Conservation (phyloP, 2,113 vertebrate genomes). For the Tympanuchus pallidicinctus region DNA sequence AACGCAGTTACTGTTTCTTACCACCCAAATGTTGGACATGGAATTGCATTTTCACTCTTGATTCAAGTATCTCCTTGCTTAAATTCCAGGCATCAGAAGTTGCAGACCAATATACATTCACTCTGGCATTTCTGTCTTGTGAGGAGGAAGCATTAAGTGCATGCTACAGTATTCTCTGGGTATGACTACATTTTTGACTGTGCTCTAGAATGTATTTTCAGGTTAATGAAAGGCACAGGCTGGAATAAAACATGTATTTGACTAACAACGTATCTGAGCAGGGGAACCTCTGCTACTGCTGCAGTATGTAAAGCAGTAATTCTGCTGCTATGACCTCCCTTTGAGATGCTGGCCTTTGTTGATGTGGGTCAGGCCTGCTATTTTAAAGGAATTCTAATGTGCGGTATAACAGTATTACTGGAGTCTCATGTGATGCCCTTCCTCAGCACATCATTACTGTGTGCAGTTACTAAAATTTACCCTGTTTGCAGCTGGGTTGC, state of each 20-base stretch:
- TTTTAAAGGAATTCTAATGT: not conserved
- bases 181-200: not conserved
- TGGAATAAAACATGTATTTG: not conserved
- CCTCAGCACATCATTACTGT: not conserved
- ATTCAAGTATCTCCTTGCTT: not conserved
- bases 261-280: not conserved
- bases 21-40: not conserved
- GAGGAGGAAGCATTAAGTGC: not conserved
- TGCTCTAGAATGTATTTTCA: not conserved
- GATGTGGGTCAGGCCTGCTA: slow-evolving; percentile 4
- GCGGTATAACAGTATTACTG: not conserved
- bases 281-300: not conserved
- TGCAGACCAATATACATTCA: not conserved
- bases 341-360: not conserved
- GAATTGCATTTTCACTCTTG: not conserved
- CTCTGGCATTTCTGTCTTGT: slow-evolving; percentile 10
- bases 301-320: not conserved
- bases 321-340: not conserved
- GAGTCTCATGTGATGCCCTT: not conserved
- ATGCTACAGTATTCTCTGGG: not conserved
- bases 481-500: not conserved
- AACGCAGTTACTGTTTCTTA: not conserved
- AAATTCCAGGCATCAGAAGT: not conserved
- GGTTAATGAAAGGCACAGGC: not conserved
- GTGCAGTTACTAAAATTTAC: not conserved